Evolutionary conservation across 2,888 invertebrate species (phyloP).

Genomic region (Pachliopta kotzebuea): DNA sequence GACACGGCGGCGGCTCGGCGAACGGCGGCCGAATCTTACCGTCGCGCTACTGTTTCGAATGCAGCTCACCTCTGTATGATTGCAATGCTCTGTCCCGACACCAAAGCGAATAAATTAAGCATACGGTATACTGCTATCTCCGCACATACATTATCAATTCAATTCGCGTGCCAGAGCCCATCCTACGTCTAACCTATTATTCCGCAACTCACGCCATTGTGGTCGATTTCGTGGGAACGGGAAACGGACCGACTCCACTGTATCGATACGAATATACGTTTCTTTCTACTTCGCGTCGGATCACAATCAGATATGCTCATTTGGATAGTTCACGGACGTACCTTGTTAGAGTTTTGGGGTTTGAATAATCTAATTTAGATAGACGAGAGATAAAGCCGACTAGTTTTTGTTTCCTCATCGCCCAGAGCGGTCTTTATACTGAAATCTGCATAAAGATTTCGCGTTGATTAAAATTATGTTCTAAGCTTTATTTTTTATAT

Average conservation of each 20-base stretch:
- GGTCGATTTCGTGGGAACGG: conserved; percentile 62
- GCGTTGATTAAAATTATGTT: neutral
- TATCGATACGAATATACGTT: conserved; percentile 43
- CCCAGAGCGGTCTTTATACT: neutral
- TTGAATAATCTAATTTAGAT: conserved; percentile 21
- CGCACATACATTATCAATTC: conserved; percentile 31
- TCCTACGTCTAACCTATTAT: conserved; percentile 41
- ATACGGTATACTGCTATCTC: conserved; percentile 14
- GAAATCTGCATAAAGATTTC: neutral
- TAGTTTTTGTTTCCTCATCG: neutral
- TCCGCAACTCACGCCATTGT: conserved; percentile 44
- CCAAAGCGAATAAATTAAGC: conserved; percentile 25
- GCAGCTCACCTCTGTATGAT: conserved; percentile 20
- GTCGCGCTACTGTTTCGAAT: conserved; percentile 21
- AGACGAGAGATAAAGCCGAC: conserved; percentile 16
- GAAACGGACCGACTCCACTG: conserved; percentile 45
- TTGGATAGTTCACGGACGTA: conserved; percentile 47
- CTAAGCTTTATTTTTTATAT: no score
- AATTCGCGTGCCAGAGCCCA: conserved; percentile 37
- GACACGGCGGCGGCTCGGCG: neutral
- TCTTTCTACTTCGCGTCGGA: conserved; percentile 23
- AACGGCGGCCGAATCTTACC: conserved; percentile 6
- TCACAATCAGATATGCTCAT: conserved; percentile 50
- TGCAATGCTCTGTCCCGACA: conserved; percentile 22
- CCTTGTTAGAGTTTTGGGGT: conserved; percentile 20